Evolutionary conservation across 2,797 vertebrate species (phyloP), one percentile per base, ranked within the genome.

Genomic region (Urophycis tenuis): DNA sequence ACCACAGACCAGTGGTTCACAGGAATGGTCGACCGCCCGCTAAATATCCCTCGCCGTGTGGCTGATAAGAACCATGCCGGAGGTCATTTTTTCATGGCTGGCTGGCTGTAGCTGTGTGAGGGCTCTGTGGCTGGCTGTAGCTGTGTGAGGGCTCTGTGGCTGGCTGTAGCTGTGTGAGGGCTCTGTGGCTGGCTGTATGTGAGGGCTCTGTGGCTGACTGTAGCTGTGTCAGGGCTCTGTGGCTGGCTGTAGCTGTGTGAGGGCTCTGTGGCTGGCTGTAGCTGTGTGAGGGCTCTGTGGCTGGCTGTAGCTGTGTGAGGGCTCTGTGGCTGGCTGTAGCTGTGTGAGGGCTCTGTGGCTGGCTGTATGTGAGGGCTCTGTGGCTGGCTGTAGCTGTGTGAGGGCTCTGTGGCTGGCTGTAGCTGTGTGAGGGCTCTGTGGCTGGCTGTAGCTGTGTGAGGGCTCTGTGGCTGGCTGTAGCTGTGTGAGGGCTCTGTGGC

Each of bases 11-110:
- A 89, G 80, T 81, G 81, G 71, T 81, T 89, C 75, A 73, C 83
- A 88, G 86, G 87, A 92, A 90, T 87, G 85, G 67, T 81, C 83
- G 53, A 86, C 85, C 74, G 79, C 76, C 75, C 73, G 70, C 17
- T 77, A 36, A 81, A 77, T 72, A 71, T 71, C 30, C 82, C 74
- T 80, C 73, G 74, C 76, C 77, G 72, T 79, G 78, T 8, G 72
- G 82, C 83, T 72, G 77, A 81, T 33, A 81, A 76, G 39, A 60
- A 25, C 22, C 78, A 82, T 80, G 31, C n/a, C 14, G 8, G 8
- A 76, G 41, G 3, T 31, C 71, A 67, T 74, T 39, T 53, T 39
- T 74, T 76, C 29, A 77, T 17, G 30, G 32, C 19, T 31, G 30
- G 10, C 19, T 7, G 4, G 29, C 31, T n/a, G 53, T 9, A 53